A percentile compares a stretch with the other conserved stretches of the same genome.
Evolutionary conservation across 2,113 vertebrate species (phyloP).

Genomic region (Eudorcas thomsonii): DNA sequence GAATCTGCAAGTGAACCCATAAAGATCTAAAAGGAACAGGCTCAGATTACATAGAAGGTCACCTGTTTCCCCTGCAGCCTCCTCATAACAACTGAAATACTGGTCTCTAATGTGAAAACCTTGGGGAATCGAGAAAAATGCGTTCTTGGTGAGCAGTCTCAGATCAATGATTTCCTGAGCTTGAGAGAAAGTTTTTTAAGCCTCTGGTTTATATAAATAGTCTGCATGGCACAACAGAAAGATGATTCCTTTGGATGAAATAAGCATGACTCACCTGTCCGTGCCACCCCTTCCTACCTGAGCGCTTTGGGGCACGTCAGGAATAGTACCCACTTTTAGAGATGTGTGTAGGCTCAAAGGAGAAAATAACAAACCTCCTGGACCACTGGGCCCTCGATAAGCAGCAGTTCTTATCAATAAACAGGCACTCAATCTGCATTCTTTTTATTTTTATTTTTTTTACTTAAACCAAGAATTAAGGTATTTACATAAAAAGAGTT

Average conservation of each 20-base stretch:
- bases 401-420: background rate
- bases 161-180: background rate
- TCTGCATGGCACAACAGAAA: background rate
- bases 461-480: background rate
- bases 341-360: too few relatives aligned
- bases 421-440: background rate
- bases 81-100: background rate
- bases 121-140: conserved; percentile 6
- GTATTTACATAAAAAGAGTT: background rate
- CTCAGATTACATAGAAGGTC: background rate
- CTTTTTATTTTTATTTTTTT: background rate
- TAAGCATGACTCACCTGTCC: background rate
- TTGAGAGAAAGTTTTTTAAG: background rate
- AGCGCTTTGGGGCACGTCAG: background rate
- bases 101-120: background rate
- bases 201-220: background rate
- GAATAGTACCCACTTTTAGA: background rate
- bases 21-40: background rate
- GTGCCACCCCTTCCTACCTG: background rate
- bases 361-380: background rate
- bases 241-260: background rate
- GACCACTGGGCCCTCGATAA: background rate
- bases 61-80: background rate
- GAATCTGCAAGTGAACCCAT: background rate
- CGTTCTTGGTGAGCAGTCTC: background rate